Evolutionary conservation across 1,140 invertebrate species (phyloP), one percentile per base, ranked within the genome.

Genomic region (Euura lappo): DNA sequence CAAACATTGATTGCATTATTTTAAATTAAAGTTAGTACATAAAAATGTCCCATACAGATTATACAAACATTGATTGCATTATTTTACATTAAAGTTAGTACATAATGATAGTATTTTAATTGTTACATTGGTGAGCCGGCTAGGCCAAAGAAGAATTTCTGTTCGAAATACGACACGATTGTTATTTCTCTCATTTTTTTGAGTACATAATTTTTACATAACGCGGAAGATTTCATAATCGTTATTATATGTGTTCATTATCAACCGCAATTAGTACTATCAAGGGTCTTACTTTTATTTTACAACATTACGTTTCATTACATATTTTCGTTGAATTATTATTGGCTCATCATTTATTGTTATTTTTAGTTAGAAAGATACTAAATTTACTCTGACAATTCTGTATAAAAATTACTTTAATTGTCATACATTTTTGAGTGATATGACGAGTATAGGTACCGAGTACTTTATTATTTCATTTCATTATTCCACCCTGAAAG

Each of bases 341-440:
- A 60, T 60, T 3, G 13, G 10, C 3, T 60, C 6, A 60, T 60
- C 13, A 4, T 60, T 60, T 11, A n/a, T 60, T 11, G 13, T 60
- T 60, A 60, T 6, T 3, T 8, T 8, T 60, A 60, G 5, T 60
- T 60, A 60, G 10, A 5, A 60, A 60, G 10, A 60, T 60, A 60
- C 10, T 60, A 60, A 60, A 60, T 60, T 60, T 60, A 60, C 51
- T 60, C 13, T 28, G 28, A 28, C 28, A 8, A 60, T 60, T 60
- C 51, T 60, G 51, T 60, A 60, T 60, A 60, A 60, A 60, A 60
- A 60, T 60, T 60, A 8, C 51, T 60, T 60, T 60, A 60, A 60
- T 60, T n/a, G 4, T n/a, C 13, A 60, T 6, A 60, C 13, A 28
- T 60, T 60, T 60, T 60, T 28, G 28, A 60, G 51, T 60, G 51